Evolutionary conservation across 1,140 invertebrate genomes (phyloP).

Genomic region (Drosophila repleta): DNA sequence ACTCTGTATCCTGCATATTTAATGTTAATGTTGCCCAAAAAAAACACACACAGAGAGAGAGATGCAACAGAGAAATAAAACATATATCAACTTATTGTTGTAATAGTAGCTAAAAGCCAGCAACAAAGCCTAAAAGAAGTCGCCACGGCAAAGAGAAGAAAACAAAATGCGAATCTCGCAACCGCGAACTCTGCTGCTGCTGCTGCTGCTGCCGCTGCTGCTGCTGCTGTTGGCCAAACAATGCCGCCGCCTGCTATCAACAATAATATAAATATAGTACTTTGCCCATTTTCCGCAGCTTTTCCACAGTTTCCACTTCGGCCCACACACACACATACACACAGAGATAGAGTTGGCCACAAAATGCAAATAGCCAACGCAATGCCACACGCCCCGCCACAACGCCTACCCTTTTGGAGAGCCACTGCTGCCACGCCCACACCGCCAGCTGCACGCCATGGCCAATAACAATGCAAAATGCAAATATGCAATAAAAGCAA

Average conservation of each 20-base stretch:
- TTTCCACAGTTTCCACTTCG: constrained; percentile 24
- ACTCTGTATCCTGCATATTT: constrained; percentile 59
- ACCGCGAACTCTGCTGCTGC: constrained; percentile 20
- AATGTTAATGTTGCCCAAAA: constrained; percentile 66
- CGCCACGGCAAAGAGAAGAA: constrained; percentile 25
- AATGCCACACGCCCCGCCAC: neutral
- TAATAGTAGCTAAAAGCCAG: constrained; percentile 41
- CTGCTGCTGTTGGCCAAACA: too few species aligned
- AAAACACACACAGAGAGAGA: neutral
- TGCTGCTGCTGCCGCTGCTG: too few species aligned
- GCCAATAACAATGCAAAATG: constrained; percentile 80
- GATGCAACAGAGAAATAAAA: constrained; percentile 14
- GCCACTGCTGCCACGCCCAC: constrained; percentile 27
- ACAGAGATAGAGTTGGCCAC: constrained; percentile 33
- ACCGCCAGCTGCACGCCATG: constrained; percentile 11
- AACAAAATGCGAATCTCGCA: constrained; percentile 23
- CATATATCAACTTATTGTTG: constrained; percentile 14
- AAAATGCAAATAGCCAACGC: constrained; percentile 52
- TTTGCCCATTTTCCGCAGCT: constrained; percentile 10
- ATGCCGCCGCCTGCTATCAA: constrained; percentile 51
- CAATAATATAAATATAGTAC: constrained; percentile 14
- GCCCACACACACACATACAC: constrained; percentile 24
- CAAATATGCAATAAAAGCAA: constrained; percentile 75
- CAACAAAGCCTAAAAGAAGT: constrained; percentile 42
- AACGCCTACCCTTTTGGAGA: neutral